Evolutionary conservation across 2,113 vertebrate species (phyloP).

Genomic region (Heloderma charlesbogerti): DNA sequence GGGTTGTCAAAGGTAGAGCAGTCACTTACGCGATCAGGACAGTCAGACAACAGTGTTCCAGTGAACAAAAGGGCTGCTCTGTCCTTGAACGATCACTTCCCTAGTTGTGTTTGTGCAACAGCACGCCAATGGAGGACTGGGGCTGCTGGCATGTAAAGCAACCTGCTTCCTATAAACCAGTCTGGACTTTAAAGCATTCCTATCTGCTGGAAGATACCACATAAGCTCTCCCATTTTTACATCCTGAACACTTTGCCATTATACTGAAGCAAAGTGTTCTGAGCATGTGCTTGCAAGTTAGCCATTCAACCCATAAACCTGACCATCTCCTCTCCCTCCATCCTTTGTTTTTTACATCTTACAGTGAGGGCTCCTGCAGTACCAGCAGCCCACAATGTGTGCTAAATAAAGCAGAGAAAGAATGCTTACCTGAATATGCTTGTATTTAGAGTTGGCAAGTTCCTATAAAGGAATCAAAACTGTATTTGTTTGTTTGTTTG

Average conservation of each 20-base stretch:
- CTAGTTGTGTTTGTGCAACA: not conserved
- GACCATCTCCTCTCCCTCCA: not conserved
- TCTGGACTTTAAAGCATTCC: not conserved
- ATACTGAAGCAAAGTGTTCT: not conserved
- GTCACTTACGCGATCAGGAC: not conserved
- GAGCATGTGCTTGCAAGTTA: not conserved
- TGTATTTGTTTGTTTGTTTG: no score
- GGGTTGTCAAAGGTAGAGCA: not conserved
- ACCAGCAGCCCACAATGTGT: not conserved
- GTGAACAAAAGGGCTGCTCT: not conserved
- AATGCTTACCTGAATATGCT: conserved; percentile 64
- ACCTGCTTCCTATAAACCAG: no score
- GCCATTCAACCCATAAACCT: not conserved
- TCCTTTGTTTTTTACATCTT: not conserved
- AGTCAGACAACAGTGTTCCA: not conserved
- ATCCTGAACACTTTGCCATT: not conserved
- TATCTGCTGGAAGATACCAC: not conserved
- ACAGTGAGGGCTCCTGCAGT: not conserved
- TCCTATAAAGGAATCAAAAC: conserved; percentile 43
- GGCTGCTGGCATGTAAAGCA: not conserved
- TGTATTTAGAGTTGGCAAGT: conserved; percentile 66
- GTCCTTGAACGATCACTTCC: not conserved
- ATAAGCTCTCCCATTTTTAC: not conserved
- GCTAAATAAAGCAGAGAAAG: not conserved
- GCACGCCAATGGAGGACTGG: not conserved